Percentiles rank a stretch among this genome's conserved stretches.
phyloP scores from a whole-genome alignment of 92 coral and sea anemone species.

The Epizoanthus rinbou region DNA sequence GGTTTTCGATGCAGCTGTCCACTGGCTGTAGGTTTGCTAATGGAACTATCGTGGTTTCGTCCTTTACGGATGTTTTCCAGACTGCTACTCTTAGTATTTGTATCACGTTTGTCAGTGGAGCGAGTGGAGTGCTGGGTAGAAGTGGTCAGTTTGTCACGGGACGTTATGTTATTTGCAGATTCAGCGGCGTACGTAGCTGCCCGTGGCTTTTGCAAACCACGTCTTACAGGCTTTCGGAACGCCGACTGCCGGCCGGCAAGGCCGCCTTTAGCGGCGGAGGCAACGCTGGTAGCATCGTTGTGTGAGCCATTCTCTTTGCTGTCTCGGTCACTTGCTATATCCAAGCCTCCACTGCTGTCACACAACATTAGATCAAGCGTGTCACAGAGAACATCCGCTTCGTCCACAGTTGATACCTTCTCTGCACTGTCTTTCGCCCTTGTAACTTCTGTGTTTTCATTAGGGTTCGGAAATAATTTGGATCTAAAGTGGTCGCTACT shows the following conservation, averaged over 20 bases:
- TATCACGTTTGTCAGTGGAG: neutral
- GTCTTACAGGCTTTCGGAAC: constrained; percentile 36
- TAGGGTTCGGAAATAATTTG: no score
- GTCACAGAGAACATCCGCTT: constrained; percentile 20
- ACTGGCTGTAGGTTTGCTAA: neutral
- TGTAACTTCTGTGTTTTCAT: neutral
- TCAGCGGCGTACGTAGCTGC: neutral
- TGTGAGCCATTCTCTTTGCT: neutral
- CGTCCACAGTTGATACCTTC: constrained; percentile 9
- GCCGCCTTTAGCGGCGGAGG: neutral
- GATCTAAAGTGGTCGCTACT: no score
- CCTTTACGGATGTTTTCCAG: neutral
- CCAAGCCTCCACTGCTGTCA: constrained; percentile 11
- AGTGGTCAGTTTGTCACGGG: no score
- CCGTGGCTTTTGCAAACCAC: constrained; percentile 18
- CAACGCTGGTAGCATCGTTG: neutral
- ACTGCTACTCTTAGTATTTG: neutral
- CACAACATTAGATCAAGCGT: constrained; percentile 37
- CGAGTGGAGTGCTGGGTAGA: neutral
- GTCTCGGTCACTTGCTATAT: constrained; percentile 14
- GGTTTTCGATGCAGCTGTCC: neutral
- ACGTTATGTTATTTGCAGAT: neutral
- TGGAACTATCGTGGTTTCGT: neutral
- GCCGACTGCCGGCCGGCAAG: constrained; percentile 32
- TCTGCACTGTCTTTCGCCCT: neutral